These are phyloP conservation scores for Lithophane socia DNA, from an alignment of 2,888 invertebrate species.

Conservation along the genomic window DNA sequence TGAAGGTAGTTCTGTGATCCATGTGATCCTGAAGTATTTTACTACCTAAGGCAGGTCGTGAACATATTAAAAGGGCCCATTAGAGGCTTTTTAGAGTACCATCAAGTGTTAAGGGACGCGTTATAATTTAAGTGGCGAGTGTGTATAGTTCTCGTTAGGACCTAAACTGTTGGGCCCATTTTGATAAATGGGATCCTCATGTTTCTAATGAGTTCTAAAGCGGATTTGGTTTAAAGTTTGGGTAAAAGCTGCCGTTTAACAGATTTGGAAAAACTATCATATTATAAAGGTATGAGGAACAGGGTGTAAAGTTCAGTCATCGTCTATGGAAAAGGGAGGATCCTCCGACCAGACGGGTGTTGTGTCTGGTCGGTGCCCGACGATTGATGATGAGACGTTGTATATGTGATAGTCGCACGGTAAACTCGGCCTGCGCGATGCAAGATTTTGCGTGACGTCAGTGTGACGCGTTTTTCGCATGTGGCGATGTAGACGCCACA, in stretches of 20 bases:
- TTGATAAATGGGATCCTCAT: slow-evolving; percentile 42
- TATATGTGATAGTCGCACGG: too few relatives aligned
- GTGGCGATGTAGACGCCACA: background rate
- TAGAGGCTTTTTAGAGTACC: slow-evolving; percentile 43
- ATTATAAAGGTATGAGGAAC: too few relatives aligned
- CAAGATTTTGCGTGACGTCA: too few relatives aligned
- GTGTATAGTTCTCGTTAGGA: slow-evolving; percentile 28
- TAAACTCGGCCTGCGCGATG: too few relatives aligned
- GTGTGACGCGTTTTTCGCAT: too few relatives aligned
- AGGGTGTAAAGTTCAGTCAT: too few relatives aligned
- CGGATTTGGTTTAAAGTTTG: background rate
- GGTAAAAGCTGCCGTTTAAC: background rate
- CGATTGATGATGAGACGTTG: too few relatives aligned
- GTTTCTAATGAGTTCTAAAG: slow-evolving; percentile 23
- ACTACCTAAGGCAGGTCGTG: slow-evolving; percentile 37
- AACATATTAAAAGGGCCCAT: slow-evolving; percentile 55
- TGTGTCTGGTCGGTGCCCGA: too few relatives aligned
- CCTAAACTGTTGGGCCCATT: slow-evolving; percentile 34
- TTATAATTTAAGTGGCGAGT: slow-evolving; percentile 43
- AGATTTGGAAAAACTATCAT: background rate
- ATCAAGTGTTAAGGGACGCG: slow-evolving; percentile 42
- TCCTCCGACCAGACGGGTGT: too few relatives aligned
- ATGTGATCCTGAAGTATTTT: slow-evolving; percentile 52
- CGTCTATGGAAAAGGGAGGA: too few relatives aligned
- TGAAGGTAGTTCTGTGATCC: slow-evolving; percentile 43